These are phyloP conservation scores for Dicrostonyx torquatus DNA, from an alignment of 2,797 vertebrate genomes.

Conservation along the genomic window DNA sequence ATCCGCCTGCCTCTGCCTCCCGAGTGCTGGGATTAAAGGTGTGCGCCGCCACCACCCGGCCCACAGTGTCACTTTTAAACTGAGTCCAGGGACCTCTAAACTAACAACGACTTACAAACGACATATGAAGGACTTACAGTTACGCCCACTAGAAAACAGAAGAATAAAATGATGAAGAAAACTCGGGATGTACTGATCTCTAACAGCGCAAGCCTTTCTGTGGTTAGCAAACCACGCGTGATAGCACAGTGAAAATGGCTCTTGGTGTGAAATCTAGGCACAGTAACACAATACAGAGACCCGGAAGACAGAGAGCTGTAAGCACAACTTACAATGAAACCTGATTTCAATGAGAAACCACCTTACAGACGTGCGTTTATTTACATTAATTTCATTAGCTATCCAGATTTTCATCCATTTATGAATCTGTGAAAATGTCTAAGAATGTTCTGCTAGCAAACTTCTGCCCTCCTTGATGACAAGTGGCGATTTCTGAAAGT, in stretches of 20 bases:
- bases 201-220: conserved; percentile 2
- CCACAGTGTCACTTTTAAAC: not conserved
- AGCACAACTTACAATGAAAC: not conserved
- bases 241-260: not conserved
- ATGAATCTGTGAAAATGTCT: not conserved
- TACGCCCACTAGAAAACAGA: not conserved
- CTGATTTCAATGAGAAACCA: not conserved
- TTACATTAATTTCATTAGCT: not conserved
- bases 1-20: too few relatives aligned
- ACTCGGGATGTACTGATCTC: not conserved
- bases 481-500: not conserved
- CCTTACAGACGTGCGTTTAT: not conserved
- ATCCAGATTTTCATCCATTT: not conserved
- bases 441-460: not conserved
- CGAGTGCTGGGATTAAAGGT: too few relatives aligned
- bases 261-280: not conserved
- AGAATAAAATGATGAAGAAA: not conserved
- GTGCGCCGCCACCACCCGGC: too few relatives aligned
- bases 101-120: not conserved
- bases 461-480: not conserved
- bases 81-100: not conserved
- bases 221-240: not conserved
- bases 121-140: not conserved
- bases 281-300: not conserved
- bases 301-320: not conserved